Evolutionary conservation across 2,888 invertebrate species (phyloP), one percentile per base, ranked within the genome.

Genomic region (Drosophila flavopinicola): DNA sequence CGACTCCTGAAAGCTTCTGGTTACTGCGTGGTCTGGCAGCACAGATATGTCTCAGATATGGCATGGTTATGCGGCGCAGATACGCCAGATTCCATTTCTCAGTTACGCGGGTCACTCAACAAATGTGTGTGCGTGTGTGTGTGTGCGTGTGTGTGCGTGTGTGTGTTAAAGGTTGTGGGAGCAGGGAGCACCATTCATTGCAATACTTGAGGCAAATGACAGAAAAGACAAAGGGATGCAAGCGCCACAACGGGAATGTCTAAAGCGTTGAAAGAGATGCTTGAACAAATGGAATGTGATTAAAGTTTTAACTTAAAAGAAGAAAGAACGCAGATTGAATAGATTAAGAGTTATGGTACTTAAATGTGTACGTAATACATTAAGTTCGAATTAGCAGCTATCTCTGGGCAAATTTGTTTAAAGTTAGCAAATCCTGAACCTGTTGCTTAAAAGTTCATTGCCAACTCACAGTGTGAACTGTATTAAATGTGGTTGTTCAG

Each of bases 21-120:
- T 49, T 65, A 30, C 49, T 47, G 67, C 52, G 49, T 73, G 32
- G 30, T 41, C 54, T 54, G 33, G 33, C 44, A 33, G n/a, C 38
- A 38, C 10, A 52, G 52, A 66, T 66, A 56, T 51, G 45, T 49
- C 51, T 57, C 37, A 52, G 67, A 73, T 71, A 73, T 53, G 66
- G 32, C 44, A 41, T 52, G 45, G 57, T 42, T 73, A 61, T 73
- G 74, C 45, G 57, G 37, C 30, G 35, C 23, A 69, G 70, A 69
- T 63, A 71, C 68, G 52, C 57, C 71, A 73, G 61, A 73, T 71
- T 73, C 68, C 74, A 54, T 58, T 73, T 51, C 53, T 42, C 53
- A 66, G 72, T 60, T 53, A 57, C 54, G 54, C 71, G 60, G 70
- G 72, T 70, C 72, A 65, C 41, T 53, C 49, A 20, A 39, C 65